These are phyloP conservation scores for Danionella cerebrum DNA, from an alignment of 2,113 vertebrate species.

Conservation along the genomic window DNA sequence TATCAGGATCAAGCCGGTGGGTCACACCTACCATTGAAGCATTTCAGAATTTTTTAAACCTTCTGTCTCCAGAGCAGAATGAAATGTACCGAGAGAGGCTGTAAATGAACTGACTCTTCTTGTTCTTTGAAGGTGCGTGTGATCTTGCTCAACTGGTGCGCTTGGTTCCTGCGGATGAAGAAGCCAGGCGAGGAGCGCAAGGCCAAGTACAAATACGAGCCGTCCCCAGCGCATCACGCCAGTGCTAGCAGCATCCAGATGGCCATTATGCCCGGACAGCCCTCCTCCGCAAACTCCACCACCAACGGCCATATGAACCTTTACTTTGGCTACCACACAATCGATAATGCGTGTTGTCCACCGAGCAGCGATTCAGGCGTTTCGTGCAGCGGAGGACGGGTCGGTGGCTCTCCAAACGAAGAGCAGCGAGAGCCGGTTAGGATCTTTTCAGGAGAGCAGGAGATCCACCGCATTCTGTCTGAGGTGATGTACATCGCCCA, in stretches of 20 bases:
- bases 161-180: conserved; percentile 86
- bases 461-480: conserved; percentile 71
- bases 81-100: neutral
- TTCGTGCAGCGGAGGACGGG: conserved; percentile 49
- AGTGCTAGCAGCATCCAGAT: conserved; percentile 72
- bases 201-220: conserved; percentile 62
- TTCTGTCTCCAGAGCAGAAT: neutral
- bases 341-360: conserved; percentile 67
- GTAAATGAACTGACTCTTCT: neutral
- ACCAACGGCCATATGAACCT: conserved; percentile 71
- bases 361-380: conserved; percentile 61
- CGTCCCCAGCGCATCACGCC: conserved; percentile 58
- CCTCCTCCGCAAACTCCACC: conserved; percentile 32
- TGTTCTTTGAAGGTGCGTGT: conserved; percentile 58
- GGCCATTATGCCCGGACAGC: conserved; percentile 63
- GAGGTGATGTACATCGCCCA: conserved; percentile 79
- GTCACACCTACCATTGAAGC: neutral
- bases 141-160: conserved; percentile 80
- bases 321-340: conserved; percentile 65
- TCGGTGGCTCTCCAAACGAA: conserved; percentile 47
- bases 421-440: conserved; percentile 58
- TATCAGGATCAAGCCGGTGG: conserved; percentile 18
- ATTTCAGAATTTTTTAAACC: conserved; percentile 24
- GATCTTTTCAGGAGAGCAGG: conserved; percentile 61
- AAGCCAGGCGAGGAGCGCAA: conserved; percentile 74